A percentile compares a stretch with the other conserved stretches of the same genome.
These are phyloP conservation scores for Premnoplex brunnescens DNA, from an alignment of 2,797 vertebrate species.

Conservation along the genomic window DNA sequence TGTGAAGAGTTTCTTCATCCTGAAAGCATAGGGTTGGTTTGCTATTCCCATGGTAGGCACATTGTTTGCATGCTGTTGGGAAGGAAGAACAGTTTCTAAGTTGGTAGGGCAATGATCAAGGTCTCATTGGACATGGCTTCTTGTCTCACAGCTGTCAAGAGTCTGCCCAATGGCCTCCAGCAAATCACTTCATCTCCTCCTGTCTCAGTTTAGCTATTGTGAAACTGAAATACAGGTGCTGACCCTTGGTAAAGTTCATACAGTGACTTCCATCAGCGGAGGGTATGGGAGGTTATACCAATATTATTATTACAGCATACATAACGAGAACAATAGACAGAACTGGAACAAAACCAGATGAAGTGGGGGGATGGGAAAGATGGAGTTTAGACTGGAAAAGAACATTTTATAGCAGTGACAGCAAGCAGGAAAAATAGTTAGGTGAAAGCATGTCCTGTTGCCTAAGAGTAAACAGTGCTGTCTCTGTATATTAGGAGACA, in stretches of 20 bases:
- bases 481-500: not conserved
- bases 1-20: not conserved
- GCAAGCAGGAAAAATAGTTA: not conserved
- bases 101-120: not conserved
- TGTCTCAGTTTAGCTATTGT: not conserved
- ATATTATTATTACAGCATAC: not conserved
- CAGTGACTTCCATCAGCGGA: not conserved
- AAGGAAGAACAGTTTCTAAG: not conserved
- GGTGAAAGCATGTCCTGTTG: not conserved
- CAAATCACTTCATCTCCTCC: not conserved
- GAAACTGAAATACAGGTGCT: not conserved
- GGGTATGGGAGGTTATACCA: not conserved
- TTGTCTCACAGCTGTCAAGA: not conserved
- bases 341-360: not conserved
- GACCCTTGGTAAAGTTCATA: not conserved
- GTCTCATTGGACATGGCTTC: not conserved
- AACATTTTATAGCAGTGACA: not conserved
- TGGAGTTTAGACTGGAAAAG: not conserved
- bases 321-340: not conserved
- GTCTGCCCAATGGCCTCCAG: not conserved
- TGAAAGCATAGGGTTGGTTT: not conserved
- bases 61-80: not conserved
- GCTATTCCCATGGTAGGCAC: not conserved
- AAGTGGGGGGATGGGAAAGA: not conserved
- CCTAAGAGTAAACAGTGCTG: not conserved